A percentile compares a stretch with the other conserved stretches of the same genome.
Evolutionary conservation across 2,797 vertebrate genomes (phyloP).

Genomic region (Sebastes cheni): DNA sequence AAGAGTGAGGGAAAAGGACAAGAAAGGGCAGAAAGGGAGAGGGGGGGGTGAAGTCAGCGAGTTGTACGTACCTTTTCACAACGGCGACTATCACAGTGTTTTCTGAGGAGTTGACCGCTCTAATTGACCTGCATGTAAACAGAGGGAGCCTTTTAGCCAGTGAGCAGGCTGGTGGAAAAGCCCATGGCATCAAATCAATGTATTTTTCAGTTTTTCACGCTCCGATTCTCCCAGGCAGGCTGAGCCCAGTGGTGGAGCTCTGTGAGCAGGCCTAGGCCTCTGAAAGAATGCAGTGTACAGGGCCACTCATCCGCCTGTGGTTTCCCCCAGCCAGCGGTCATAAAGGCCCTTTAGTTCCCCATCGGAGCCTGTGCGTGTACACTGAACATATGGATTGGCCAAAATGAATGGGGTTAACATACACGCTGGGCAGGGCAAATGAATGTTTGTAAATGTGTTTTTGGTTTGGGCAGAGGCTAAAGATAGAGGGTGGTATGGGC

Average conservation of each 20-base stretch:
- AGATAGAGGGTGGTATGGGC: slow-evolving; percentile 77
- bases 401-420: slow-evolving; percentile 82
- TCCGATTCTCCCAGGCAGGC: slow-evolving; percentile 72
- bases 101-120: slow-evolving; percentile 92
- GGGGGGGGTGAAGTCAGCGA: background rate
- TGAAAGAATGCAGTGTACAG: slow-evolving; percentile 83
- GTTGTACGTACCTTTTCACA: slow-evolving; percentile 89
- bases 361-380: slow-evolving; percentile 64
- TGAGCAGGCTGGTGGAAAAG: slow-evolving; percentile 59
- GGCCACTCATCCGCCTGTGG: slow-evolving; percentile 80
- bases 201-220: slow-evolving; percentile 75
- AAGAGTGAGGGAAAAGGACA: background rate
- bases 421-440: slow-evolving; percentile 73
- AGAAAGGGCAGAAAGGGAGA: background rate
- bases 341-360: slow-evolving; percentile 81
- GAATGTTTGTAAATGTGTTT: slow-evolving; percentile 80
- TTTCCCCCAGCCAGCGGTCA: slow-evolving; percentile 75
- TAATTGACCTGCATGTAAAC: slow-evolving; percentile 91
- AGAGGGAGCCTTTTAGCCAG: slow-evolving; percentile 72
- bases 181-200: slow-evolving; percentile 76
- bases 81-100: slow-evolving; percentile 97
- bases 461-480: slow-evolving; percentile 80
- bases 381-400: slow-evolving; percentile 80
- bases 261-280: slow-evolving; percentile 63
- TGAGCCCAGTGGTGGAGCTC: slow-evolving; percentile 73